A percentile compares a stretch with the other conserved stretches of the same genome.
Conservation (phyloP, 1,140 invertebrate genomes). For the Orius laevigatus region DNA sequence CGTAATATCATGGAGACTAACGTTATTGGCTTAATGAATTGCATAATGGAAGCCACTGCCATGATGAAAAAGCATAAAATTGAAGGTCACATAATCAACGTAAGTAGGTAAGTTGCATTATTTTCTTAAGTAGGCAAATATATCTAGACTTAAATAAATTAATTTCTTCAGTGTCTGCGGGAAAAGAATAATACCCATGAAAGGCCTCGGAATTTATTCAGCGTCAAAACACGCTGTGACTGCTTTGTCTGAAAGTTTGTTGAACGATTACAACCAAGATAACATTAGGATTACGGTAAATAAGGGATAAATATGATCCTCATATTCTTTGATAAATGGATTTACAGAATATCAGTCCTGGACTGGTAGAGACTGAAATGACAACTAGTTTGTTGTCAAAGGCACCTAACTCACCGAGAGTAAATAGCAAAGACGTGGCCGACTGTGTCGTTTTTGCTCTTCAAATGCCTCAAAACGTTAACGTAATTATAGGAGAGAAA, state of each 20-base stretch:
- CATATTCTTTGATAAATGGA: too few species aligned
- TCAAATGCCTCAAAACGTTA: constrained; percentile 31
- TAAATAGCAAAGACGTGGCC: constrained; percentile 30
- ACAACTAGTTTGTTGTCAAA: background rate
- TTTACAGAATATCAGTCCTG: constrained; percentile 20
- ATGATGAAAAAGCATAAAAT: constrained; percentile 34
- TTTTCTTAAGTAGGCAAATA: background rate
- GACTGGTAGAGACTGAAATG: constrained; percentile 19
- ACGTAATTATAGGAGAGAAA: too few species aligned
- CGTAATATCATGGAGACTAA: constrained; percentile 44
- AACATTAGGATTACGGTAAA: constrained; percentile 41
- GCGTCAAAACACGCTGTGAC: constrained; percentile 42
- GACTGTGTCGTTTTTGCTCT: constrained; percentile 33
- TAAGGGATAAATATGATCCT: constrained; percentile 31
- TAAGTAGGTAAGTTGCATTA: constrained; percentile 44
- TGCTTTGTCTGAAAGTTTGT: constrained; percentile 38
- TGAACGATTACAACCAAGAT: constrained; percentile 38
- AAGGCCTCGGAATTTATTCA: constrained; percentile 32
- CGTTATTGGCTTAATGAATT: constrained; percentile 39
- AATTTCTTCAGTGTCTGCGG: constrained; percentile 11
- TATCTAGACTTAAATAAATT: background rate
- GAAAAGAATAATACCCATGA: constrained; percentile 8
- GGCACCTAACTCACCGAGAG: constrained; percentile 14
- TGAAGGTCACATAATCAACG: constrained; percentile 51
- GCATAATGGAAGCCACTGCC: constrained; percentile 35